Conservation (phyloP, 92 coral and sea anemone species). For the Porites evermanni region DNA sequence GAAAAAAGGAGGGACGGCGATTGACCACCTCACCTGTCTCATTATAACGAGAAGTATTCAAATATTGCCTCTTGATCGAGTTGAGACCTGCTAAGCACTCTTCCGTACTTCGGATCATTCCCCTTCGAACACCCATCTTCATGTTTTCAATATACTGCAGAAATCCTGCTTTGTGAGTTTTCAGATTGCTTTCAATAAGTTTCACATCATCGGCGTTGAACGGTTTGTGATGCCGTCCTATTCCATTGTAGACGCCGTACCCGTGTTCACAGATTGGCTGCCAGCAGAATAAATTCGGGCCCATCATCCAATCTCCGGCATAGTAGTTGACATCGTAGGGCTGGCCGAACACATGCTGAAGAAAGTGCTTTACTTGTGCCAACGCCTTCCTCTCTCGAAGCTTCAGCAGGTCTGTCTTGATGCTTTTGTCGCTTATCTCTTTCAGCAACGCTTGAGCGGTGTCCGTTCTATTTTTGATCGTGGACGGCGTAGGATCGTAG, state of each 20-base stretch:
- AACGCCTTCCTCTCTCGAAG: conserved; percentile 86
- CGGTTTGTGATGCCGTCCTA: conserved; percentile 66
- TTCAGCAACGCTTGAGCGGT: conserved; percentile 69
- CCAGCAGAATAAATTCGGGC: conserved; percentile 91
- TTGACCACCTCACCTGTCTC: conserved; percentile 75
- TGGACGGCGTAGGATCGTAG: conserved; percentile 72
- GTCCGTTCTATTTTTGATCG: conserved; percentile 79
- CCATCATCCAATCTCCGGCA: conserved; percentile 97
- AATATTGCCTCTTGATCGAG: conserved; percentile 49
- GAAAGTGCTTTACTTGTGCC: conserved; percentile 80
- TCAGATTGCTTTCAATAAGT: conserved; percentile 54
- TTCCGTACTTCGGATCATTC: conserved; percentile 82
- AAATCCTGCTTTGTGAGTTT: conserved; percentile 69
- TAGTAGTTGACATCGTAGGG: conserved; percentile 89
- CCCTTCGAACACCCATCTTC: conserved; percentile 82
- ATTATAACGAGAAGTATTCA: conserved; percentile 67
- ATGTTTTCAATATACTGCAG: conserved; percentile 82
- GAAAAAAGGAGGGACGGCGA: no score
- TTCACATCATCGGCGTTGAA: conserved; percentile 16
- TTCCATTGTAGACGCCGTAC: conserved; percentile 46
- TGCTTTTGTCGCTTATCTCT: conserved; percentile 43
- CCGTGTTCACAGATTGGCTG: conserved; percentile 76
- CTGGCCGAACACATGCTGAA: conserved; percentile 82
- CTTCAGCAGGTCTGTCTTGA: conserved; percentile 56
- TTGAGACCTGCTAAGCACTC: conserved; percentile 81